Conservation (phyloP, 1,140 invertebrate species). For the Eumeta japonica region DNA sequence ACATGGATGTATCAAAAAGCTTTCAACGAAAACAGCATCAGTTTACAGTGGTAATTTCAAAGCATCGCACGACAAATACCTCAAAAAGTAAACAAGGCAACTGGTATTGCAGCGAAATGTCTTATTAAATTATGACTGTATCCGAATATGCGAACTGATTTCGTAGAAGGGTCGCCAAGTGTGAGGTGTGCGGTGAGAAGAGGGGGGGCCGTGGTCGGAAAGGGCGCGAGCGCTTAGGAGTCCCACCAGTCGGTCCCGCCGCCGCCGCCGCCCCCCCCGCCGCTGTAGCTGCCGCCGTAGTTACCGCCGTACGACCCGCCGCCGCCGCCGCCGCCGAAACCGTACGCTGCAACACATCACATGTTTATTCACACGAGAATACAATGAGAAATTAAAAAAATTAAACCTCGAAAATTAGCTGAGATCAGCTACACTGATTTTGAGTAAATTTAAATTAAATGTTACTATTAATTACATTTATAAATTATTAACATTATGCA, state of each 20-base stretch:
- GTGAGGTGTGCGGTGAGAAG: slow-evolving; percentile 12
- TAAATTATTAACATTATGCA: too few relatives aligned
- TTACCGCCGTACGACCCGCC: slow-evolving; percentile 46
- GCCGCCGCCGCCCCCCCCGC: slow-evolving; percentile 45
- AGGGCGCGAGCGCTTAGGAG: slow-evolving; percentile 24
- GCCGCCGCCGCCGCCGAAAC: slow-evolving; percentile 31
- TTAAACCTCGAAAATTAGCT: neutral
- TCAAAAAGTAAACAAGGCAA: neutral
- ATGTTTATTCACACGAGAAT: slow-evolving; percentile 3
- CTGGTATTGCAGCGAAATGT: neutral
- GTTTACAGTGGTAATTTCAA: neutral
- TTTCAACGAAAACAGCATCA: too few relatives aligned
- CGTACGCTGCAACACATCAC: slow-evolving; percentile 27
- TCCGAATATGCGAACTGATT: neutral
- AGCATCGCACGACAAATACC: neutral
- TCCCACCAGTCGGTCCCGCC: slow-evolving; percentile 48
- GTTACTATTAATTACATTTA: too few relatives aligned
- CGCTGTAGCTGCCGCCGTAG: slow-evolving; percentile 53
- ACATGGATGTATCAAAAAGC: too few relatives aligned
- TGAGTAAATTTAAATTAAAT: too few relatives aligned
- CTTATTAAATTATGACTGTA: neutral
- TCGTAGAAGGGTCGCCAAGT: neutral
- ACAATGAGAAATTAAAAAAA: neutral
- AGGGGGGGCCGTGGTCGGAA: slow-evolving; percentile 14
- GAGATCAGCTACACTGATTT: too few relatives aligned